Percentiles rank a stretch among this genome's conserved stretches.
phyloP scores from a whole-genome alignment of 2,113 vertebrate genomes.

The Promerops cafer region DNA sequence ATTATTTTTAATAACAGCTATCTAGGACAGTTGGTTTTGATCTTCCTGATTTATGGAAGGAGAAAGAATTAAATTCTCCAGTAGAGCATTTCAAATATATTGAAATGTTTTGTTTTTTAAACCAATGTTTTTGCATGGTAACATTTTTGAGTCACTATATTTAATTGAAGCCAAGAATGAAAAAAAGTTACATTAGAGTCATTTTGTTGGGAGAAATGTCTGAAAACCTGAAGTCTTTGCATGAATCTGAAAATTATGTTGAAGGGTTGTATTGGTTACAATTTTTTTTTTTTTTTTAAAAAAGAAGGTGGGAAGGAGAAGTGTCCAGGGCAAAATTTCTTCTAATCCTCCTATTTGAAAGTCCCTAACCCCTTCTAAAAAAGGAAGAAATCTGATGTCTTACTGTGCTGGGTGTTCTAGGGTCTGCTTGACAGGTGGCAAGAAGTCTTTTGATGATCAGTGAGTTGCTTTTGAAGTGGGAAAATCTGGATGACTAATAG shows the following conservation, averaged over 20 bases:
- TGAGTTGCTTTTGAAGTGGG: neutral
- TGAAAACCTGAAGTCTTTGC: neutral
- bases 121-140: neutral
- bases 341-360: neutral
- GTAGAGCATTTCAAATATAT: neutral
- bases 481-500: neutral
- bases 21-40: neutral
- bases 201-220: neutral
- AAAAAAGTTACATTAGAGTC: neutral
- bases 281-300: neutral
- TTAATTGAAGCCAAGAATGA: neutral
- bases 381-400: neutral
- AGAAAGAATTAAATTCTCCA: neutral
- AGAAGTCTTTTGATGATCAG: neutral
- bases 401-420: neutral
- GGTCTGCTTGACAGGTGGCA: fast-evolving
- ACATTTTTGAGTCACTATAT: neutral
- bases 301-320: neutral
- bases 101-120: neutral
- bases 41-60: neutral
- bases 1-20: neutral
- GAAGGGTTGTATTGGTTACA: neutral
- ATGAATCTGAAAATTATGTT: neutral
- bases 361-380: neutral
- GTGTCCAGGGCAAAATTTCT: neutral